Evolutionary conservation across 2,113 vertebrate species (phyloP), one percentile per base, ranked within the genome.

Genomic region (Setophaga kirtlandii): DNA sequence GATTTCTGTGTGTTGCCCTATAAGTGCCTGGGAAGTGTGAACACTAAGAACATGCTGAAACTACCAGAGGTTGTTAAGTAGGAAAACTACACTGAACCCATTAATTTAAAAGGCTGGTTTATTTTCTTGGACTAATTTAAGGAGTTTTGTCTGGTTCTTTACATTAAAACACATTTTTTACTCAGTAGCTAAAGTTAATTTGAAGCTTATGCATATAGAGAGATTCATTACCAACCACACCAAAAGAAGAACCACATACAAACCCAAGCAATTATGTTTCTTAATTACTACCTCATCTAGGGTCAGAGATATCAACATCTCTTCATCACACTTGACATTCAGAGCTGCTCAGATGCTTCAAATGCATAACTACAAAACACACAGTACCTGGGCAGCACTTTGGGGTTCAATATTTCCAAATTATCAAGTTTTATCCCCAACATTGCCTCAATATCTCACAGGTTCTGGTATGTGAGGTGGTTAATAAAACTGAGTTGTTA

Each of bases 361-460:
- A 87, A 78, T 11, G 33, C 24, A 1, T 2, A 33, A 33, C 18
- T 55, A 15, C 6, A 39, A 39, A 75, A 67, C 23, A 25, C 4
- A 35, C 10, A 69, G 18, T 19, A n/a, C 25, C 47, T 55, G 25
- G 55, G 17, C 9, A 60, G 27, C 18, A 46, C 39, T 63, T 30
- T 1, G 2, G 23, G 28, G 10, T 42, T 62, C 67, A 15, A 4
- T 47, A 53, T 37, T 79, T 49, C 41, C 69, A 44, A 80, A 60
- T 35, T 12, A 0, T 3, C 2, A 41, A 52, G 4, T 25, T 86
- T 41, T 16, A 53, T 12, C 18, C 52, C 30, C 20, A 50, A 9
- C 0, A 1, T 2, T 50, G 53, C 21, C 24, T 23, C 52, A 84
- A 7, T 42, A 15, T 79, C 42, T 75, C 2, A 2, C 1, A 5